Percentiles rank a stretch among this genome's conserved stretches.
These are phyloP conservation scores for Oeneis ivallda DNA, from an alignment of 2,888 invertebrate species.

Conservation along the genomic window DNA sequence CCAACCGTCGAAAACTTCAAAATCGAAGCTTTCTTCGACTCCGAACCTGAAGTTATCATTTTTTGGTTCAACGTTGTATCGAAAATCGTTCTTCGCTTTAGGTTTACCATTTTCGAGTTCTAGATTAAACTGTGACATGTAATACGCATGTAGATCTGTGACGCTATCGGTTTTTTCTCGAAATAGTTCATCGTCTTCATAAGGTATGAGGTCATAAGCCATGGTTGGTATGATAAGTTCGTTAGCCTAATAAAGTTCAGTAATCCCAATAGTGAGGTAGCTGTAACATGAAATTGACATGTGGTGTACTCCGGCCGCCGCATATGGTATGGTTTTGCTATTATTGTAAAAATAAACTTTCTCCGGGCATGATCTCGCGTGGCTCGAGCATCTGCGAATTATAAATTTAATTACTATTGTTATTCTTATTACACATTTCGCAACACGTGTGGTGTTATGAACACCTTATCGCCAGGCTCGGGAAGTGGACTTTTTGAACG, in stretches of 20 bases:
- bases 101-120: conserved; percentile 72
- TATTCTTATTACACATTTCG: conserved; percentile 48
- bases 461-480: conserved; percentile 45
- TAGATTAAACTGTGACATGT: conserved; percentile 77
- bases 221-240: conserved; percentile 63
- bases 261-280: conserved; percentile 65
- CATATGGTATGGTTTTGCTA: conserved; percentile 73
- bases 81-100: conserved; percentile 48
- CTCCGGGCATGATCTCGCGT: conserved; percentile 71
- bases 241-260: conserved; percentile 72
- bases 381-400: conserved; percentile 76
- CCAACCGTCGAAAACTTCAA: conserved; percentile 69
- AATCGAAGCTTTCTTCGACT: conserved; percentile 72
- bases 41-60: conserved; percentile 67
- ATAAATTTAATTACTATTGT: conserved; percentile 72
- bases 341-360: conserved; percentile 82
- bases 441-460: conserved; percentile 63
- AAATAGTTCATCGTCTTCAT: conserved; percentile 67
- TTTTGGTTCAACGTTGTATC: conserved; percentile 47
- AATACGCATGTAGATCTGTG: conserved; percentile 75
- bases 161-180: conserved; percentile 64
- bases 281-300: conserved; percentile 65
- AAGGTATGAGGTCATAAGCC: conserved; percentile 72
- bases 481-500: conserved; percentile 28
- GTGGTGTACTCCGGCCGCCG: conserved; percentile 66